Evolutionary conservation across 2,888 invertebrate species (phyloP).

Genomic region (Heteromurus nitidus): DNA sequence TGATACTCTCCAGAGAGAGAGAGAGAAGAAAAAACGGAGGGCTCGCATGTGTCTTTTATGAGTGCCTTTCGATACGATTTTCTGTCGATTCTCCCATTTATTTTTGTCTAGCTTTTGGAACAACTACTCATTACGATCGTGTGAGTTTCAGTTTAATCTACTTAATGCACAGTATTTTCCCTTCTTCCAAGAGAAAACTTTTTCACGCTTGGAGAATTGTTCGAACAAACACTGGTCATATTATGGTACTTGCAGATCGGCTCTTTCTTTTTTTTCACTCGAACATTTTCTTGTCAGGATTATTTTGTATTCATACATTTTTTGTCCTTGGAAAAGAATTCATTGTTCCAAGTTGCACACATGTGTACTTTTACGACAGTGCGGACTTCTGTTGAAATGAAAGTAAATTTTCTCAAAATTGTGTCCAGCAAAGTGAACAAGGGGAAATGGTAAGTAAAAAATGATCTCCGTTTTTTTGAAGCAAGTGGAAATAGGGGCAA

Average conservation of each 20-base stretch:
- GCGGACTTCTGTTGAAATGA: too few species aligned
- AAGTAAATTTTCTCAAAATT: too few species aligned
- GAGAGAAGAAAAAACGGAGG: slow-evolving; percentile 33
- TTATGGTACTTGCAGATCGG: too few species aligned
- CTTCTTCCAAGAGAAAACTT: background rate
- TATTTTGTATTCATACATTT: too few species aligned
- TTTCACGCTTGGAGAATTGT: background rate
- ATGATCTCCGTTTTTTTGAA: too few species aligned
- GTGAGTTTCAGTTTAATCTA: background rate
- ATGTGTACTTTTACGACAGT: too few species aligned
- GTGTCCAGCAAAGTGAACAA: too few species aligned
- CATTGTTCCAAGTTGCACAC: background rate
- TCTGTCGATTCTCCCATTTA: too few species aligned
- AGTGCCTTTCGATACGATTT: slow-evolving; percentile 42
- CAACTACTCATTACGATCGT: slow-evolving; percentile 50
- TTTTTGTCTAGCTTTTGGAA: background rate
- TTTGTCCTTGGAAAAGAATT: background rate
- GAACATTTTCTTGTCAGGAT: too few species aligned
- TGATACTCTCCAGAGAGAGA: slow-evolving; percentile 14
- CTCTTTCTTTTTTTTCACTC: too few species aligned
- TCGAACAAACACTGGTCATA: slow-evolving; percentile 3
- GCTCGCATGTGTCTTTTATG: slow-evolving; percentile 66
- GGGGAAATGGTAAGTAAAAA: too few species aligned
- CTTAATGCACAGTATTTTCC: background rate
- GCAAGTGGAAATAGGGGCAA: background rate